Percentiles rank a stretch among this genome's conserved stretches.
Conservation (phyloP, 1,140 invertebrate species). For the Dendrolimus kikuchii region DNA sequence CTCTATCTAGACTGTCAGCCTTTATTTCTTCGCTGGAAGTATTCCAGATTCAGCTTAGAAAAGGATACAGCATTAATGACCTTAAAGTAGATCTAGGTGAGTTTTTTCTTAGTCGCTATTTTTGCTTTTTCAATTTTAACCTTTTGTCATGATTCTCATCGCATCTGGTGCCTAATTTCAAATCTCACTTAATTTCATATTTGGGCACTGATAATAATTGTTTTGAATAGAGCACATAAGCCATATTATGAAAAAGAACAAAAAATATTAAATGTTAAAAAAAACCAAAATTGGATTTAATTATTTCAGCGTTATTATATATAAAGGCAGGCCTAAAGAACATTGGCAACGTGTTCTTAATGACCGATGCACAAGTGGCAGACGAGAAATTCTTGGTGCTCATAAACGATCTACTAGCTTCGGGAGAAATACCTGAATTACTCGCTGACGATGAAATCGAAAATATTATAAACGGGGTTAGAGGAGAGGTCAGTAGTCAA, state of each 20-base stretch:
- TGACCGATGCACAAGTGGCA: constrained; percentile 94
- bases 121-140: no score
- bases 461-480: constrained; percentile 85
- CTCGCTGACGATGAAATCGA: constrained; percentile 94
- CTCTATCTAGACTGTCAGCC: constrained; percentile 87
- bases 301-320: constrained; percentile 79
- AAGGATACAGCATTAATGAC: constrained; percentile 90
- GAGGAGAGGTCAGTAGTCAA: constrained; percentile 80
- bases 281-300: not conserved
- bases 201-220: no score
- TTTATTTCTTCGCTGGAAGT: constrained; percentile 93
- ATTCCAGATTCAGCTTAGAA: constrained; percentile 91
- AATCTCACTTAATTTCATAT: no score
- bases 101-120: not conserved
- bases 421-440: constrained; percentile 94
- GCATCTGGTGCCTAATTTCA: no score
- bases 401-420: constrained; percentile 94
- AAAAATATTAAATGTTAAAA: no score
- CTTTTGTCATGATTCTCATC: no score
- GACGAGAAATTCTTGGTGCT: constrained; percentile 94
- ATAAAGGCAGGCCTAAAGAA: constrained; percentile 91
- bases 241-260: no score
- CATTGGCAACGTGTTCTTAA: constrained; percentile 90
- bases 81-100: constrained; percentile 84
- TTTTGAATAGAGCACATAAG: no score